phyloP scores from a whole-genome alignment of 1,140 invertebrate genomes.

The Cotesia vestalis region DNA sequence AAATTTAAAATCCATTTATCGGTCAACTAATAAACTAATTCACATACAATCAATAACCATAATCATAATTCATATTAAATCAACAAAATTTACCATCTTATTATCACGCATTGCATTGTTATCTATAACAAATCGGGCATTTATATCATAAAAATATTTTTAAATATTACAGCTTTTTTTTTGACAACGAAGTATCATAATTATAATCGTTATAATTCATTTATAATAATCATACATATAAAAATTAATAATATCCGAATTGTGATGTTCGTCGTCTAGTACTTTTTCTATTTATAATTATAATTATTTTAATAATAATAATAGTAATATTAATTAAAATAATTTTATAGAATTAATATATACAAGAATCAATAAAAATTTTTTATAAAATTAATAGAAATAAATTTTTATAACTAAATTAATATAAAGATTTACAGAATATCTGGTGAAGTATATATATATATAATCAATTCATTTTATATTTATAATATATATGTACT shows the following conservation, averaged over 20 bases:
- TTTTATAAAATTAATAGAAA: background rate
- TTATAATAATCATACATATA: constrained; percentile 24
- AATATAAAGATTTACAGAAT: too few relatives aligned
- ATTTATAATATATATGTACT: constrained; percentile 20
- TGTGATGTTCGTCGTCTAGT: constrained; percentile 22
- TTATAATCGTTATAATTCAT: constrained; percentile 10
- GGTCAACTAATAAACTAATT: background rate
- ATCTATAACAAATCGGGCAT: too few relatives aligned
- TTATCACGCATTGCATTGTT: too few relatives aligned
- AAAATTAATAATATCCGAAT: constrained; percentile 27
- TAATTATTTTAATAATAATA: background rate
- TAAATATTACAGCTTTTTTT: background rate
- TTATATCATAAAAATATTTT: background rate
- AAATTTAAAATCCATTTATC: too few relatives aligned
- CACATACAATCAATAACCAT: background rate
- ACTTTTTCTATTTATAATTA: background rate
- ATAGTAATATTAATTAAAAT: constrained; percentile 12
- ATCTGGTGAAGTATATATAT: too few relatives aligned
- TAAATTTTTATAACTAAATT: background rate
- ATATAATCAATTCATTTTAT: background rate
- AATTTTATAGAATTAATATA: background rate
- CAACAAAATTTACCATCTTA: background rate
- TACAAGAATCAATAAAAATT: constrained; percentile 14
- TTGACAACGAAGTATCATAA: background rate
- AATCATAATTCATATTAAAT: background rate